Conservation (phyloP, 1,140 invertebrate genomes). For the Drosophila hydei region DNA sequence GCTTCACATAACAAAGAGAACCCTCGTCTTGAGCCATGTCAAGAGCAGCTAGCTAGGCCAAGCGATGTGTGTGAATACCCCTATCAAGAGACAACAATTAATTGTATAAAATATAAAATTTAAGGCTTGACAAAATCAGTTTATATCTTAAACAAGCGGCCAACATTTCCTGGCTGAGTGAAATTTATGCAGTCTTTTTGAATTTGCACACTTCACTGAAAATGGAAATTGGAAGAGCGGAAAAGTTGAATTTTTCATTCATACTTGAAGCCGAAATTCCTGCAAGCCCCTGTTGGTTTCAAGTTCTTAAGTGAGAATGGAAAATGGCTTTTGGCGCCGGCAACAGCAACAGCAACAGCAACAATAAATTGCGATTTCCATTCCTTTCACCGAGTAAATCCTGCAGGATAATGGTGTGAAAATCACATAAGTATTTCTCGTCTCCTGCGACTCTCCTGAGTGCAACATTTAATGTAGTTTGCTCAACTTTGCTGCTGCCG, state of each 20-base stretch:
- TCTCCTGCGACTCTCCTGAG: constrained; percentile 9
- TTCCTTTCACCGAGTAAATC: constrained; percentile 27
- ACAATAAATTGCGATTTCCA: constrained; percentile 58
- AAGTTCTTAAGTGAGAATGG: constrained; percentile 36
- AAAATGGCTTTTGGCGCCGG: constrained; percentile 30
- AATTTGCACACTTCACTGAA: constrained; percentile 41
- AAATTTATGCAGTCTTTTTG: constrained; percentile 56
- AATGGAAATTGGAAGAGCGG: constrained; percentile 22
- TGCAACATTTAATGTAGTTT: constrained; percentile 50
- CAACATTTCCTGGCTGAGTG: constrained; percentile 6
- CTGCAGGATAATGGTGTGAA: constrained; percentile 39
- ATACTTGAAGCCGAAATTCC: constrained; percentile 31
- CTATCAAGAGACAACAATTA: constrained; percentile 8
- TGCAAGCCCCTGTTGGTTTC: constrained; percentile 16
- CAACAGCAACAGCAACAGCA: constrained; percentile 11
- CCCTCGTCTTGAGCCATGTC: constrained; percentile 34
- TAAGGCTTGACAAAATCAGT: constrained; percentile 17
- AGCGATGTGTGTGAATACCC: not conserved
- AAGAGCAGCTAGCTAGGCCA: constrained; percentile 10
- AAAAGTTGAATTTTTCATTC: constrained; percentile 29
- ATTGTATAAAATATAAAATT: constrained; percentile 11
- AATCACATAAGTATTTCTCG: constrained; percentile 13
- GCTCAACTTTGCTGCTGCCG: constrained; percentile 29
- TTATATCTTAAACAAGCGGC: not conserved
- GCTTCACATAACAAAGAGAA: constrained; percentile 16